Conservation (phyloP, 2,113 vertebrate genomes). For the Austrofundulus limnaeus region DNA sequence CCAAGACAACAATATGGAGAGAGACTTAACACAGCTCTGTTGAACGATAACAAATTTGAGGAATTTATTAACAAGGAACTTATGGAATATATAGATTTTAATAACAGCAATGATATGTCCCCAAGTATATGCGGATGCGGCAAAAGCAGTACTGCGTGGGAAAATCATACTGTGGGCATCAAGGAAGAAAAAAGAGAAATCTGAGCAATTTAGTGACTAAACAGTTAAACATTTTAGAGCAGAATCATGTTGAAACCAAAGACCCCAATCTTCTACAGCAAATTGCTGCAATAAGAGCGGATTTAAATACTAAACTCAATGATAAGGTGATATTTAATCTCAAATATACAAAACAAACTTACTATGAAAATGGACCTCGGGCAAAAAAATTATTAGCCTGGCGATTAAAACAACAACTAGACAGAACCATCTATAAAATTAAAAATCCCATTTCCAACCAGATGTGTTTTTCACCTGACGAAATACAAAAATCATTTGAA, state of each 20-base stretch:
- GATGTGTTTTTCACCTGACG: background rate
- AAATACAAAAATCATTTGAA: constrained; percentile 3
- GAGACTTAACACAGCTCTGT: no score
- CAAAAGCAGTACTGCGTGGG: background rate
- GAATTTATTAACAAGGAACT: no score
- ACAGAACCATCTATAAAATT: background rate
- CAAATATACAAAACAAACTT: constrained; percentile 1
- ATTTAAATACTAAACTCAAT: background rate
- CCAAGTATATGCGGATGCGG: background rate
- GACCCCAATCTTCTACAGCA: background rate
- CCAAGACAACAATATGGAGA: no score
- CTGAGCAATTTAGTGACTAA: background rate
- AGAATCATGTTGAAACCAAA: background rate
- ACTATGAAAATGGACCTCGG: constrained; percentile 1
- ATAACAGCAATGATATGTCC: background rate
- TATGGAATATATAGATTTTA: background rate
- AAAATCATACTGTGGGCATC: background rate
- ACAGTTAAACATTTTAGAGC: background rate
- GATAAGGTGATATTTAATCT: background rate
- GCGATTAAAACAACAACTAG: background rate
- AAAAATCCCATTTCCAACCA: background rate
- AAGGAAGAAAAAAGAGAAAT: background rate
- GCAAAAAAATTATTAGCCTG: constrained; percentile 1
- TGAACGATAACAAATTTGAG: no score
- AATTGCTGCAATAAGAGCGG: background rate